Percentiles rank a stretch among this genome's conserved stretches.
Evolutionary conservation across 2,888 invertebrate species (phyloP).

Genomic region (Achlya flavicornis): DNA sequence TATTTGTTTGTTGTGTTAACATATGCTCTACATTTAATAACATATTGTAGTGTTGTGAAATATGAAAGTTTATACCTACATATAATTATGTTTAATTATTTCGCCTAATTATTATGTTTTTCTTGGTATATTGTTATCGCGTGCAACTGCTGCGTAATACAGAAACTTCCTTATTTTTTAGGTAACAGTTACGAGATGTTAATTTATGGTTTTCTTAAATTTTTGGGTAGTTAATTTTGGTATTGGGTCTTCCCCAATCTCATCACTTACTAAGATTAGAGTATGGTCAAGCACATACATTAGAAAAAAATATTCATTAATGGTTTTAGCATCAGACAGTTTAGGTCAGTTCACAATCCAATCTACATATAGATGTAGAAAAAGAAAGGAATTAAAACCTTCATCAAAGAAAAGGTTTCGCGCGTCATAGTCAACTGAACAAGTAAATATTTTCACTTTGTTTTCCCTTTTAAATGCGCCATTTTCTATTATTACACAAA

Average conservation of each 20-base stretch:
- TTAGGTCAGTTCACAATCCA: too few relatives aligned
- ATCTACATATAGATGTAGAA: background rate
- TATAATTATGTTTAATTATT: conserved; percentile 9
- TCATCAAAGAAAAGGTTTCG: background rate
- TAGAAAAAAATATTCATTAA: too few relatives aligned
- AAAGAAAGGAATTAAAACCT: background rate
- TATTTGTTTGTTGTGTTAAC: background rate
- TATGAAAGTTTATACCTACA: background rate
- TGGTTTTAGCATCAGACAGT: too few relatives aligned
- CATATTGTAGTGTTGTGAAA: background rate
- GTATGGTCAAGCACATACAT: too few relatives aligned
- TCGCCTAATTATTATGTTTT: conserved; percentile 14
- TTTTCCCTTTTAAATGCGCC: conserved; percentile 10
- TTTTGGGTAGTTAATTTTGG: background rate
- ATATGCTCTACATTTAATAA: background rate
- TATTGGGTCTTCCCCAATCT: too few relatives aligned
- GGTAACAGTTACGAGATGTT: background rate
- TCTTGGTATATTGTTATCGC: conserved; percentile 12
- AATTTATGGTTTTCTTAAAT: background rate
- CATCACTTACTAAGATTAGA: too few relatives aligned
- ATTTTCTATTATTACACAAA: conserved; percentile 14
- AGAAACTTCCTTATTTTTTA: conserved; percentile 9
- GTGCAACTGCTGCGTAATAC: conserved; percentile 4
- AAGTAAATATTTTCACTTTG: conserved; percentile 12
- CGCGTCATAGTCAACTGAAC: background rate